phyloP scores from a whole-genome alignment of 64 coral and sea anemone genomes.

The Montipora efflorescens region DNA sequence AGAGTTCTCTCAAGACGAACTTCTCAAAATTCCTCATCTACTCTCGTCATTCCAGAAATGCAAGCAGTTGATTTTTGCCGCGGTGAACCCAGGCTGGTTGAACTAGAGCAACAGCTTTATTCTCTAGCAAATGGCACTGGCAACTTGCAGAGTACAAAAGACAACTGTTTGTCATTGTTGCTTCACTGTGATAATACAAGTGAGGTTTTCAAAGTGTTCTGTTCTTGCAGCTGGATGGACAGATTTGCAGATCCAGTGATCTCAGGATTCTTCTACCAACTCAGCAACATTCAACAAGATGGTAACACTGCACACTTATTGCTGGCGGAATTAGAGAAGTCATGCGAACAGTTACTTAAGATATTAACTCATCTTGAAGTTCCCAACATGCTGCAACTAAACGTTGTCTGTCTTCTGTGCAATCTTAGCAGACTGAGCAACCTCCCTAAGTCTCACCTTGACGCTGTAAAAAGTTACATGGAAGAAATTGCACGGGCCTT shows the following conservation, averaged over 20 bases:
- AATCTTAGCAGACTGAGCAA: conserved; percentile 16
- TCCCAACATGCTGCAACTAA: conserved; percentile 32
- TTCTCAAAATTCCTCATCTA: conserved; percentile 1
- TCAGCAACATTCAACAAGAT: background rate
- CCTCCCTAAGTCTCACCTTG: background rate
- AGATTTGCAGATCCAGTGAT: conserved; percentile 9
- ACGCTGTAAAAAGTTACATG: conserved; percentile 43
- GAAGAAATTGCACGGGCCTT: conserved; percentile 45
- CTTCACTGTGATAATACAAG: background rate
- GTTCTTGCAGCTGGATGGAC: conserved; percentile 22
- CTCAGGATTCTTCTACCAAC: conserved; percentile 19
- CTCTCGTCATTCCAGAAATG: conserved; percentile 3
- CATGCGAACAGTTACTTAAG: conserved; percentile 23
- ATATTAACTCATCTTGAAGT: conserved; percentile 25
- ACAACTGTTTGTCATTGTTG: conserved; percentile 11
- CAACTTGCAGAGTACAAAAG: background rate
- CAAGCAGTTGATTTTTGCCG: conserved; percentile 34
- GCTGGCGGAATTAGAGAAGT: conserved; percentile 25
- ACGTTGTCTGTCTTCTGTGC: conserved; percentile 23
- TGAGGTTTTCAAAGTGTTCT: conserved; percentile 16
- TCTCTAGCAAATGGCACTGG: conserved; percentile 15
- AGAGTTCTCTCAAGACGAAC: background rate
- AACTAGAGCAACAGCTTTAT: conserved; percentile 35
- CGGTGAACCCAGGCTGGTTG: background rate
- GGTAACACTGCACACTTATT: background rate